Percentiles rank a stretch among this genome's conserved stretches.
Evolutionary conservation across 2,888 invertebrate genomes (phyloP).

Genomic region (Sinhomidia bicolor): DNA sequence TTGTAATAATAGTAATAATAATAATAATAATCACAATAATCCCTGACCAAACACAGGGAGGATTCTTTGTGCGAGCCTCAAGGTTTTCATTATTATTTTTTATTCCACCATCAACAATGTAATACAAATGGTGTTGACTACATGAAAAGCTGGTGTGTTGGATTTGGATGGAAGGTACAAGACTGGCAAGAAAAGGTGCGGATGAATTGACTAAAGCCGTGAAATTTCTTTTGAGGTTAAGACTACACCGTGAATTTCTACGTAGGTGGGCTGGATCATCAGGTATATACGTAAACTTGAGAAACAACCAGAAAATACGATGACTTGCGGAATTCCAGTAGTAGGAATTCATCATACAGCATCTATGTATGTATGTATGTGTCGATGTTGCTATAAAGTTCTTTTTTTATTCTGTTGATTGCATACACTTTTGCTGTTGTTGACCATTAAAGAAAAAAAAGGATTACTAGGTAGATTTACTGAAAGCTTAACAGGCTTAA

Average conservation of each 20-base stretch:
- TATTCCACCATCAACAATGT: background rate
- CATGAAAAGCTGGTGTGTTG: background rate
- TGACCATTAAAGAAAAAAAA: constrained; percentile 4
- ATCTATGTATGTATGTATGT: background rate
- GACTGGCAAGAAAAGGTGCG: constrained; percentile 10
- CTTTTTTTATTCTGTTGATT: background rate
- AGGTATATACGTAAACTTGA: constrained; percentile 31
- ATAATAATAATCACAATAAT: constrained; percentile 36
- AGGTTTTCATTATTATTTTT: constrained; percentile 32
- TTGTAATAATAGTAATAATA: constrained; percentile 1
- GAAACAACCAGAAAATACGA: constrained; percentile 1
- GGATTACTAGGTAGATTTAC: background rate
- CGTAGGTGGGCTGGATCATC: constrained; percentile 62
- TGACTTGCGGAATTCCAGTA: constrained; percentile 65
- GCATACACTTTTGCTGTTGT: background rate
- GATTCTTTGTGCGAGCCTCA: constrained; percentile 59
- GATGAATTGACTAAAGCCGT: constrained; percentile 36
- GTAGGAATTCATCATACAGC: background rate
- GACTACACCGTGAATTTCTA: constrained; percentile 20
- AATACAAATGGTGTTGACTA: background rate
- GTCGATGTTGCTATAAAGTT: background rate
- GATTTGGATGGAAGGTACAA: no score
- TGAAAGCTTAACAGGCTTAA: background rate
- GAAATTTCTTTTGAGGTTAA: constrained; percentile 37
- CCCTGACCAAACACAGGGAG: constrained; percentile 66